Base-by-base conservation (phyloP, 2,797 vertebrate genomes). In the Anabas testudineus region DNA sequence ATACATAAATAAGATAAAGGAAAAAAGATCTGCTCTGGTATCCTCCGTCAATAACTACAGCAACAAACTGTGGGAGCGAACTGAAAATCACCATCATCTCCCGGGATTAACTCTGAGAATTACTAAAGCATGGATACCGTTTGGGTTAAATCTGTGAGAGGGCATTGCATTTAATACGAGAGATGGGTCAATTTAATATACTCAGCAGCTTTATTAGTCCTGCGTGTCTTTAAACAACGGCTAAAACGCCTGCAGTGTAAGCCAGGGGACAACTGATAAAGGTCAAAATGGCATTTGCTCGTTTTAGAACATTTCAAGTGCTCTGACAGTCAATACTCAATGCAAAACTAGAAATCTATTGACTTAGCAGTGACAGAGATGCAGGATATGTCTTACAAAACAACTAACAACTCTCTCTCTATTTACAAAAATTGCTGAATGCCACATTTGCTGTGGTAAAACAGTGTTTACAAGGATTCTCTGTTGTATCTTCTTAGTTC, bases 161-260 rank as follows among this genome's bases (percentile, higher is more conserved):
- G 37, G 79, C 73, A 61, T 64, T 74, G 65, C 22, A 75, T 90
- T 92, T 87, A 92, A 90, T 91, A 89, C 85, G 57, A 87, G 76
- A 78, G 80, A 90, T 89, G 82, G 90, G 72, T 90, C 83, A 83
- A 67, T 88, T 88, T 80, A 90, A 83, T 87, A 77, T 74, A 84
- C 83, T 90, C 76, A 54, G 70, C 76, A 54, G 70, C 71, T 85
- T 83, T 83, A 88, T 87, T 86, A 83, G 59, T 68, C 55, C 55
- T 54, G 71, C 67, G 67, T 74, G 72, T 76, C 64, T 81, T 85
- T 70, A 75, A 69, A 81, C 76, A 76, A 54, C 54, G 57, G 34
- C 58, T n/a, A 45, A 49, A 67, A 81, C 21, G 39, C 47, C 63
- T 53, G 61, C 49, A 62, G n/a, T 66, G 26, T 64, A 75, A 83